Percentiles rank a stretch among this genome's conserved stretches.
phyloP scores from a whole-genome alignment of 2,797 vertebrate genomes.

The Mus caroli region DNA sequence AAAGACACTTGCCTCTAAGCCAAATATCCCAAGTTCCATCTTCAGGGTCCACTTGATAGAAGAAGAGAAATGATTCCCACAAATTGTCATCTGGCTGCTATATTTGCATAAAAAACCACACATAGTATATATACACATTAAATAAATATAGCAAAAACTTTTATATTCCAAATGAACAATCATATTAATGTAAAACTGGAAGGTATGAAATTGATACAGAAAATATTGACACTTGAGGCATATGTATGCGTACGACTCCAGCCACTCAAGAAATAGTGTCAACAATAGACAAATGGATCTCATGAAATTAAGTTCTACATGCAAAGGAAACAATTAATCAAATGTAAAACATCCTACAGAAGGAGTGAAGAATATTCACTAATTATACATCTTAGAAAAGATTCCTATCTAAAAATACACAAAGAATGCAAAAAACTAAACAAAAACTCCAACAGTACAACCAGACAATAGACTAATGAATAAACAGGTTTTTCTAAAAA shows the following conservation, averaged over 20 bases:
- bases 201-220: not conserved
- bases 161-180: not conserved
- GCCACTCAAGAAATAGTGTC: not conserved
- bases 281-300: not conserved
- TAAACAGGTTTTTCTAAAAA: not conserved
- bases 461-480: not conserved
- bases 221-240: not conserved
- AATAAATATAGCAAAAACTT: not conserved
- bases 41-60: not conserved
- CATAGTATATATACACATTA: not conserved
- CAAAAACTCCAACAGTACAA: not conserved
- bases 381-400: not conserved
- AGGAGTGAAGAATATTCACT: not conserved
- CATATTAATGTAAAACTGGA: not conserved
- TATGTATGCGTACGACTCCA: not conserved
- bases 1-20: not conserved
- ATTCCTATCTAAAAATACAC: not conserved
- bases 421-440: not conserved
- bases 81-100: no score
- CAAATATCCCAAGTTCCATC: no score
- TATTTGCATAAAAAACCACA: not conserved
- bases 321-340: not conserved
- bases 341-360: not conserved
- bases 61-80: not conserved
- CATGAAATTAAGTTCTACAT: not conserved